Evolutionary conservation across 2,888 invertebrate species (phyloP).

Genomic region (Odontocolon sp.): DNA sequence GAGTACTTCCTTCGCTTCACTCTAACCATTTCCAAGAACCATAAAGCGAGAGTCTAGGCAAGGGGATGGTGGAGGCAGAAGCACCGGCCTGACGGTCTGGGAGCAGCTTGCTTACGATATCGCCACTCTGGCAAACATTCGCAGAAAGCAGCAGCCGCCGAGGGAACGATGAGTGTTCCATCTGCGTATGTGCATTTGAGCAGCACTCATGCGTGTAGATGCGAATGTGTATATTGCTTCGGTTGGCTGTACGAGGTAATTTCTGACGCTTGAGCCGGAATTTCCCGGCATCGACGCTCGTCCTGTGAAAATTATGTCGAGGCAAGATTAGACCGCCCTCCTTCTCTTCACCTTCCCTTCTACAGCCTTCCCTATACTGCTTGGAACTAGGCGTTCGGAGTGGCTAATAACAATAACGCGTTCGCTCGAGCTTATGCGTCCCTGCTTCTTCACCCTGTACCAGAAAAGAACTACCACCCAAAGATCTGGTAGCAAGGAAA

Average conservation of each 20-base stretch:
- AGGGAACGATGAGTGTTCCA: constrained; percentile 21
- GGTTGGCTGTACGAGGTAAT: constrained; percentile 27
- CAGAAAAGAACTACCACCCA: constrained; percentile 17
- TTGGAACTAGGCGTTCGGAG: constrained; percentile 63
- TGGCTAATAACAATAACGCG: constrained; percentile 72
- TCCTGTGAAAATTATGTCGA: constrained; percentile 52
- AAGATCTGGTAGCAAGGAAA: constrained; percentile 12
- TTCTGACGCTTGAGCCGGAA: constrained; percentile 32
- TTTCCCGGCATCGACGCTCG: constrained; percentile 42
- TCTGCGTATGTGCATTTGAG: constrained; percentile 5
- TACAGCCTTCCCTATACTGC: neutral
- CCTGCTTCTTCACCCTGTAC: neutral
- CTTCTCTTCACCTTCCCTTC: neutral
- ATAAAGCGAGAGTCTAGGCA: constrained; percentile 39
- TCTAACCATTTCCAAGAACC: neutral
- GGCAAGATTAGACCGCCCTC: constrained; percentile 52
- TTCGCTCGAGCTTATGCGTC: constrained; percentile 56
- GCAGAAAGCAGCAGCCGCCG: constrained; percentile 8
- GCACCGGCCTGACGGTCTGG: constrained; percentile 1
- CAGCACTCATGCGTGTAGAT: constrained; percentile 2
- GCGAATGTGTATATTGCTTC: constrained; percentile 33
- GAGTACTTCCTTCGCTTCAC: neutral
- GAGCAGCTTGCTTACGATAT: constrained; percentile 36
- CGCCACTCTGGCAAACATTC: constrained; percentile 40
- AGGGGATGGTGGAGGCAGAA: constrained; percentile 12